Base-by-base conservation (phyloP, 2,888 invertebrate species). In the Malthinus flaveolus region DNA sequence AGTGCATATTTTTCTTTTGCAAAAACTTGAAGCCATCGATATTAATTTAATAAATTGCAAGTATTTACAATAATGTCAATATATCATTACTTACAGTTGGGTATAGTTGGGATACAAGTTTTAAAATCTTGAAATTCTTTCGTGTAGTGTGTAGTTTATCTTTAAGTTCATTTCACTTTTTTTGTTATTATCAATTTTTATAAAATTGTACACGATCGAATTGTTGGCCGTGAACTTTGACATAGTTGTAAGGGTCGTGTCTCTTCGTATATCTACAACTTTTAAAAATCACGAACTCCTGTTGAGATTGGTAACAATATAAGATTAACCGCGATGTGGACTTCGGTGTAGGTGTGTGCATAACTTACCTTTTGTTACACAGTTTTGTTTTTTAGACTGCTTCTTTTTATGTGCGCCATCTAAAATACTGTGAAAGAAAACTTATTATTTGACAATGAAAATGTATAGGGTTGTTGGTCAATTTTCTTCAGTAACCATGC, bases 151-250 rank as follows among this genome's bases (percentile, higher is more conserved):
- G 5, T 12, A 12, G 37, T 13, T 8, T 15, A 12, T 15, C 39
- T 8, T 39, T 13, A 15, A 39, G 15, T 1, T 8, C 11, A 37
- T 37, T n/a, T 15, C 39, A 39, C 11, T 39, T 39, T 39, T 39
- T 36, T 36, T 11, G 7, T 11, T 37, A 12, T 12, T 13, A 7
- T 15, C 9, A 15, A 12, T 39, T n/a, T 9, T 42, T 23, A 23
- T 23, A 23, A 23, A 5, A 23, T 23, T 23, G 5, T 23, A 23
- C 23, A 23, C 23, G 23, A 23, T 23, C 23, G 23, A 23, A 23
- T 47, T 12, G 45, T 34, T 63, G 66, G 62, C 69, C 69, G 67
- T 69, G 69, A 69, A 68, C 69, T 69, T 69, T 68, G 66, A 56
- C 68, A 64, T 58, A 56, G 52, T 50, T 53, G 53, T 47, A 33